Base-by-base conservation (phyloP, 2,888 invertebrate genomes). In the Ectemnius lituratus region DNA sequence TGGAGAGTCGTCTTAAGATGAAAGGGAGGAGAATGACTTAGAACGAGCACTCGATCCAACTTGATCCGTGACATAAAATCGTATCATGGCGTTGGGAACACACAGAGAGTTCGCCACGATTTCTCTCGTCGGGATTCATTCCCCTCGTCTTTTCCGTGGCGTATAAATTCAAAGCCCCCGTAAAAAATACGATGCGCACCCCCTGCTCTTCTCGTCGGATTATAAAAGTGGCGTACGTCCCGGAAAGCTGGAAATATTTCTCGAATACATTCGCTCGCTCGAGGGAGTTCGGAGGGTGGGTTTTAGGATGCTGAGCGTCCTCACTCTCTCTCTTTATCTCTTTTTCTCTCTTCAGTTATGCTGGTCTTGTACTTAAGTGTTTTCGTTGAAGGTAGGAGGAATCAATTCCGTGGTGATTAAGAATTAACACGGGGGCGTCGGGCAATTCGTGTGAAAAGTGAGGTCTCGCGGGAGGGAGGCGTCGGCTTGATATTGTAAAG, bases 171-270 rank as follows among this genome's bases (percentile, higher is more conserved):
- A 47, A 20, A 0, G 45, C 23, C 27, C 52, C 14, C n/a, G 57
- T 49, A 61, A 65, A 70, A 65, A 46, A 37, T 16, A 13, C 18
- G 37, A 20, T 8, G n/a, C n/a, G 52, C 52, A n/a, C 4, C 27
- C 6, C 20, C 8, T 37, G 11, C 13, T 52, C 60, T 13, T 37
- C 28, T 64, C 46, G 59, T 45, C 37, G 68, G 27, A 58, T 58
- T 28, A 46, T 28, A 57, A 45, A 70, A 8, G 27, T 2, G 60
- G 56, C 70, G 64, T 28, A 65, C 45, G 62, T 16, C 61, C 56
- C 61, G 52, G 16, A 70, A 65, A 70, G 65, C 60, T n/a, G 49
- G 62, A 65, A 70, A 70, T 73, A 73, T 73, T 73, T 62, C 70
- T 65, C 59, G 28, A 28, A 67, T 60, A 56, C 46, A 46, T 59